Evolutionary conservation across 1,140 invertebrate genomes (phyloP).

Genomic region (Protaetia brevitarsis): DNA sequence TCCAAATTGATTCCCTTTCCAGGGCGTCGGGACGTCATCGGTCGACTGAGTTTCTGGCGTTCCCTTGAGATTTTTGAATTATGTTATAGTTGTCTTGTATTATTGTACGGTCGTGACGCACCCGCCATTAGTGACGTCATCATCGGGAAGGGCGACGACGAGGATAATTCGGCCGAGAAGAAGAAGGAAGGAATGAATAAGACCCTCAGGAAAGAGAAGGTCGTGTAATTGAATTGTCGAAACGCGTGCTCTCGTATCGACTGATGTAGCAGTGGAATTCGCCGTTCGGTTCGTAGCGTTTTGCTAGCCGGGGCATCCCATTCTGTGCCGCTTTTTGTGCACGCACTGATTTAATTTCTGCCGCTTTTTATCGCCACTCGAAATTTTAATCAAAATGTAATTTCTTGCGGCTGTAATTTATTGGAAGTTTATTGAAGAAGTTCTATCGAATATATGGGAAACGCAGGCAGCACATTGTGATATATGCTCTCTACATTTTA

Average conservation of each 20-base stretch:
- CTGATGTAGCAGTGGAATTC: constrained; percentile 18
- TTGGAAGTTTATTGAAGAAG: too few species aligned
- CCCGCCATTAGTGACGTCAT: constrained; percentile 29
- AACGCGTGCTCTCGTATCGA: constrained; percentile 26
- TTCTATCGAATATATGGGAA: too few species aligned
- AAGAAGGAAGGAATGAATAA: constrained; percentile 8
- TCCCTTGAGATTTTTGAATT: constrained; percentile 29
- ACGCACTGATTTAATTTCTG: constrained; percentile 14
- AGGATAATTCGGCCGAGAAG: constrained; percentile 8
- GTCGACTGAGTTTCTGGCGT: constrained; percentile 24
- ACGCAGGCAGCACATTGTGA: too few species aligned
- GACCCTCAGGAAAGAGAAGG: constrained; percentile 26
- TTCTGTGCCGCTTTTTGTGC: background rate
- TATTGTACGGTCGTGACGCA: constrained; percentile 27
- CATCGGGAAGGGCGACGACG: background rate
- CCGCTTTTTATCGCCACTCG: background rate
- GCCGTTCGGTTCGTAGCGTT: background rate
- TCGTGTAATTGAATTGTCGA: constrained; percentile 29
- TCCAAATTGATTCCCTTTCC: constrained; percentile 29
- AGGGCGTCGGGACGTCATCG: constrained; percentile 18
- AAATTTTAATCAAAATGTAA: constrained; percentile 14
- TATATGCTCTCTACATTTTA: too few species aligned
- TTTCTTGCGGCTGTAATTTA: constrained; percentile 12
- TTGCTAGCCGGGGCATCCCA: background rate
- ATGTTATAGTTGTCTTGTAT: constrained; percentile 28